These are phyloP conservation scores for Rutilus rutilus DNA, from an alignment of 2,113 vertebrate genomes.

Conservation along the genomic window DNA sequence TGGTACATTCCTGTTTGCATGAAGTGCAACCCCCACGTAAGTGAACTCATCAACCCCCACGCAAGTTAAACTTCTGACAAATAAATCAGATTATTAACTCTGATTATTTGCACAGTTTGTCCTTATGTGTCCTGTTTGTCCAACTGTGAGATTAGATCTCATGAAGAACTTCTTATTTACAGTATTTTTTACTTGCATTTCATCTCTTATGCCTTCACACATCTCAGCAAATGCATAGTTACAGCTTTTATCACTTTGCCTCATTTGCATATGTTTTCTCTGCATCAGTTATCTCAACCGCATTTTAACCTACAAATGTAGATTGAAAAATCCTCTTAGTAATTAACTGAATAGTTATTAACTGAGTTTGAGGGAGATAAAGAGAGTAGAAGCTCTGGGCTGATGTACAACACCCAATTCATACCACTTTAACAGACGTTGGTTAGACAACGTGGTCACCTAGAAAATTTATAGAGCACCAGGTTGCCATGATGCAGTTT, in stretches of 20 bases:
- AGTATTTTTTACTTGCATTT: neutral
- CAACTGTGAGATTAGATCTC: neutral
- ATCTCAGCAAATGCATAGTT: neutral
- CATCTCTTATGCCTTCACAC: neutral
- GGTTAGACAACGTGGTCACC: neutral
- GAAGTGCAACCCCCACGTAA: neutral
- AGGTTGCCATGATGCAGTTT: conserved; percentile 13
- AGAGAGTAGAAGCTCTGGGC: conserved; percentile 24
- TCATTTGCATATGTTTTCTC: neutral
- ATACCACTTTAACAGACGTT: conserved; percentile 19
- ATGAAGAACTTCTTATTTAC: neutral
- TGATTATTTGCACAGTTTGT: neutral
- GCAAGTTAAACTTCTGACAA: neutral
- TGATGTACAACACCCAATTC: conserved; percentile 36
- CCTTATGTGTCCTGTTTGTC: neutral
- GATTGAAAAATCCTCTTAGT: neutral
- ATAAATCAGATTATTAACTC: neutral
- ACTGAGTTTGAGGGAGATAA: neutral
- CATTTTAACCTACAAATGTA: conserved; percentile 6
- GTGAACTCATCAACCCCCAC: neutral
- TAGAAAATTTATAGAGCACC: conserved; percentile 23
- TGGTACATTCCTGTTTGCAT: too few species aligned
- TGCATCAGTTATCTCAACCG: conserved; percentile 2
- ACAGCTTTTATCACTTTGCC: neutral
- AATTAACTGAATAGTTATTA: conserved; percentile 5